Base-by-base conservation (phyloP, 2,797 vertebrate genomes). In the Gymnoscopelus braueri region DNA sequence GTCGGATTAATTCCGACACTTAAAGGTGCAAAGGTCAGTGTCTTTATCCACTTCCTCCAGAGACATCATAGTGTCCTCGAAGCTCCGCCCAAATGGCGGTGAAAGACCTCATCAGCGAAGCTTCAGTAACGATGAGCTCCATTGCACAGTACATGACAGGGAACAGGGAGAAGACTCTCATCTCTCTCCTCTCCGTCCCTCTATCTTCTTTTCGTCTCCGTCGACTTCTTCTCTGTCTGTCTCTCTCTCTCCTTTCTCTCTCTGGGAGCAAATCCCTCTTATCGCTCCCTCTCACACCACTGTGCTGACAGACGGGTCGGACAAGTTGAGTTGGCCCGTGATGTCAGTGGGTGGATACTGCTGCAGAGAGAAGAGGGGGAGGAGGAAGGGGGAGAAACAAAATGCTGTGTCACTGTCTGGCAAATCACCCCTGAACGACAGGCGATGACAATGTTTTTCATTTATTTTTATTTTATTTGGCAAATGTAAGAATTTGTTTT, bases 241-340 rank as follows among this genome's bases (percentile, higher is more conserved):
- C 56, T 63, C 58, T 52, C 54, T 66, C 72, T 71, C 63, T 50
- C 65, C 47, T 66, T 84, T 88, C 88, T 89, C 85, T 86, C 84
- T 77, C 15, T 4, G 68, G 62, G 73, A 80, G 74, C 49, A 26
- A 51, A 50, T 66, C 11, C 75, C 71, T 1, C 50, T 1, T 78
- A 76, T 77, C 83, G 88, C 89, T 89, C 80, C 80, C 85, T 82
- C 76, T 93, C 93, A 99, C 91, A 99, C 97, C 95, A 99, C 98
- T 53, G 98, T 99, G 95, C 98, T 99, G 95, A 99, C 98, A 84
- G 98, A 99, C 86, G 98, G 98, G 94, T 99, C 97, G 50, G 97
- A 99, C 92, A 99, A 93, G 95, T 99, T 99, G 93, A 99, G 97
- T 91, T 98, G 97, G 90, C 98, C 98, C 9, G 97, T 96, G 94